phyloP scores from a whole-genome alignment of 1,140 invertebrate species.

The Lanistes nyassanus region DNA sequence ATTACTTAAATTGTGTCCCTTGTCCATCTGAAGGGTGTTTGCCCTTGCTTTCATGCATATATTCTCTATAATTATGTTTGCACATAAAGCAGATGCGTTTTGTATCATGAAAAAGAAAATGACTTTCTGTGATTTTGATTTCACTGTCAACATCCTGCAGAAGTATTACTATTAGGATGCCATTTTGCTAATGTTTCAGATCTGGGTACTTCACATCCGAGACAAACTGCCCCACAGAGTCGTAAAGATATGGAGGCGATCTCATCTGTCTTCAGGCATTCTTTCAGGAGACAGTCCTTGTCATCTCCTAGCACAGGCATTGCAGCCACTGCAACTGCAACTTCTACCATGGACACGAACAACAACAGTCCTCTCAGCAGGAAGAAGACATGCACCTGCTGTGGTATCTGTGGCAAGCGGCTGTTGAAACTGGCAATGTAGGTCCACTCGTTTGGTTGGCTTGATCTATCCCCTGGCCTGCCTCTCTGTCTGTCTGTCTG shows the following conservation, averaged over 20 bases:
- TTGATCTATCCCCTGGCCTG: no score
- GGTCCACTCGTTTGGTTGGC: no score
- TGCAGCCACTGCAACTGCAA: not conserved
- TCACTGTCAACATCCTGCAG: no score
- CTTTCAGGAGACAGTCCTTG: not conserved
- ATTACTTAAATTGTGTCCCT: no score
- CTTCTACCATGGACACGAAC: not conserved
- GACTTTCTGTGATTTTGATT: no score
- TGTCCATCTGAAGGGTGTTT: no score
- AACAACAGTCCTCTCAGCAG: not conserved
- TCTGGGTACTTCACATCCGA: not conserved
- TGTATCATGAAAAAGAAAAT: no score
- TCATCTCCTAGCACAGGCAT: not conserved
- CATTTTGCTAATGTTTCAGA: not conserved
- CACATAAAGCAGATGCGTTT: no score
- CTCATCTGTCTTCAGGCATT: not conserved
- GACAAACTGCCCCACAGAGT: not conserved
- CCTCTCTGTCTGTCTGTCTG: no score
- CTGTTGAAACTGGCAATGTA: slow-evolving; percentile 16
- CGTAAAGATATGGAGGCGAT: slow-evolving; percentile 4
- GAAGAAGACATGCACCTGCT: slow-evolving; percentile 1
- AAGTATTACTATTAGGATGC: not conserved
- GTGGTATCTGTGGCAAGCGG: slow-evolving; percentile 13
- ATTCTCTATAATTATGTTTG: no score
- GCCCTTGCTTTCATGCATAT: no score